These are phyloP conservation scores for Macrotis lagotis DNA, from an alignment of 2,113 vertebrate genomes.

Conservation along the genomic window DNA sequence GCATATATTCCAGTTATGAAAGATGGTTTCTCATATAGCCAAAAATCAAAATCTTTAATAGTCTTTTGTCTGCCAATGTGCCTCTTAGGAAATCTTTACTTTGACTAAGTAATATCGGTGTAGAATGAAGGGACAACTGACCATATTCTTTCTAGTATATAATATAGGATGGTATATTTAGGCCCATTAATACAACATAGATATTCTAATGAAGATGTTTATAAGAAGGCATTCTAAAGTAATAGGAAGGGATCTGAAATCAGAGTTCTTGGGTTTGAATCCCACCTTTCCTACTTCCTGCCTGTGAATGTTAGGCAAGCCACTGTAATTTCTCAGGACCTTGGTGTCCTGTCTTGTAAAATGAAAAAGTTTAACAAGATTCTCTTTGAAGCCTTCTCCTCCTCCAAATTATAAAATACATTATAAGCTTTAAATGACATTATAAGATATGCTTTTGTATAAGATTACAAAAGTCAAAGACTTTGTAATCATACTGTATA, in stretches of 20 bases:
- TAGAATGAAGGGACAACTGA: background rate
- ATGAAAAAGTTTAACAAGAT: background rate
- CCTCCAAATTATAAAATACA: background rate
- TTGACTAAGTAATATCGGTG: background rate
- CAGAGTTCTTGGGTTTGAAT: background rate
- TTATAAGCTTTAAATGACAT: background rate
- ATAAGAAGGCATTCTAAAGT: background rate
- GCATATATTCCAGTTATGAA: constrained; percentile 18
- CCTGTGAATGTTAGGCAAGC: background rate
- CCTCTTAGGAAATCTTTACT: background rate
- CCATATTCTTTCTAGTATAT: background rate
- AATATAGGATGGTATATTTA: background rate
- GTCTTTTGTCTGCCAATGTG: background rate
- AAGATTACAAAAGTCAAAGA: background rate
- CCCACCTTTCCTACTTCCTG: background rate
- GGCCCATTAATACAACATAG: background rate
- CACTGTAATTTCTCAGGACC: background rate
- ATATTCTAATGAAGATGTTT: background rate
- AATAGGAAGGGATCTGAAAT: background rate
- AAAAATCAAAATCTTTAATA: constrained; percentile 25
- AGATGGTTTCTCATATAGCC: background rate
- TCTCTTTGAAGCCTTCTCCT: background rate
- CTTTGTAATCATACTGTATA: background rate
- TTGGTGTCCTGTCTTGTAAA: background rate
- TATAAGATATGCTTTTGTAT: background rate